Percentiles rank a stretch among this genome's conserved stretches.
phyloP scores from a whole-genome alignment of 2,113 vertebrate species.

The human (Homo sapiens) region DNA sequence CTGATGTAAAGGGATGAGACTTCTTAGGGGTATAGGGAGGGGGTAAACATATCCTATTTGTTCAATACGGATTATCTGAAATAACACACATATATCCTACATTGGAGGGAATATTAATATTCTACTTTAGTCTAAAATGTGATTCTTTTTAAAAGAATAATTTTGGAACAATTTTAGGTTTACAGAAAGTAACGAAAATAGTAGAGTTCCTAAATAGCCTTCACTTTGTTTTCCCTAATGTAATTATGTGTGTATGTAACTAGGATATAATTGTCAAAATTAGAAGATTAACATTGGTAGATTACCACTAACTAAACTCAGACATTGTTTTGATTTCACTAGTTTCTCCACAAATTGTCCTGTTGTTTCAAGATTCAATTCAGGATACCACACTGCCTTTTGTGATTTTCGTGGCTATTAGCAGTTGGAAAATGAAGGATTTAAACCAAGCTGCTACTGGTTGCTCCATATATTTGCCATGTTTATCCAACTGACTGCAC shows the following conservation, averaged over 20 bases:
- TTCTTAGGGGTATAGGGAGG: background rate
- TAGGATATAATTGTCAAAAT: background rate
- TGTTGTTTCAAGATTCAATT: background rate
- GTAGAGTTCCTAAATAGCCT: background rate
- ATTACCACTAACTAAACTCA: background rate
- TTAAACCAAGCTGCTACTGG: background rate
- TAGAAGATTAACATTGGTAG: background rate
- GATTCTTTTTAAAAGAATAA: constrained; percentile 10
- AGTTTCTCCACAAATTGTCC: background rate
- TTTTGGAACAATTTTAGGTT: background rate
- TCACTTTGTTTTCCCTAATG: background rate
- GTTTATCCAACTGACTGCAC: background rate
- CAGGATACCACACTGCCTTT: background rate
- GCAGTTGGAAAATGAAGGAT: background rate
- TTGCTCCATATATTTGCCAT: background rate
- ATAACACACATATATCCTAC: background rate
- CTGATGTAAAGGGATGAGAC: background rate
- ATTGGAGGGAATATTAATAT: background rate
- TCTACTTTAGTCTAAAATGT: background rate
- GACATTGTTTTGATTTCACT: background rate
- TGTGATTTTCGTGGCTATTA: background rate
- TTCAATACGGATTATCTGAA: background rate
- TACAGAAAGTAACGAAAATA: background rate
- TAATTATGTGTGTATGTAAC: background rate
- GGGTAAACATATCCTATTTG: background rate